A percentile compares a stretch with the other conserved stretches of the same genome.
Evolutionary conservation across 2,888 invertebrate genomes (phyloP).

Genomic region (Ichneumoninae sp.): DNA sequence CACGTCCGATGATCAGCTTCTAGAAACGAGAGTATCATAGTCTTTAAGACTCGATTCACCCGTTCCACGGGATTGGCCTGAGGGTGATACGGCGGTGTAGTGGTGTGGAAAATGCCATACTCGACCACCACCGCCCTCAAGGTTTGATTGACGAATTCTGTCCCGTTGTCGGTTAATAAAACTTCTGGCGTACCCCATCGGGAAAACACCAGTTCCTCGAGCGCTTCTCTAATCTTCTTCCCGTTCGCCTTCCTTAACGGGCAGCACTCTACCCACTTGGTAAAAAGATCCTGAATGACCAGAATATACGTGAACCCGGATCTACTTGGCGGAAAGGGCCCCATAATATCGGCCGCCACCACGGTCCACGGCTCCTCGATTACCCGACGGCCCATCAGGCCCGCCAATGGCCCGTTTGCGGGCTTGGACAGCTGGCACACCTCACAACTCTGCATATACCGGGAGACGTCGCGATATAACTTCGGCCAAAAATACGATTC

Average conservation of each 20-base stretch:
- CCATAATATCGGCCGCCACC: slow-evolving; percentile 67
- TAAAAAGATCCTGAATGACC: slow-evolving; percentile 69
- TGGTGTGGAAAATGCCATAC: too few relatives aligned
- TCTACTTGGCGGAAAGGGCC: slow-evolving; percentile 66
- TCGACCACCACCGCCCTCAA: too few relatives aligned
- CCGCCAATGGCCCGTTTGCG: slow-evolving; percentile 61
- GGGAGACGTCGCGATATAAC: slow-evolving; percentile 60
- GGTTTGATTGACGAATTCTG: slow-evolving; percentile 35
- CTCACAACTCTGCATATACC: slow-evolving; percentile 69
- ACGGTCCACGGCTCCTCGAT: slow-evolving; percentile 63
- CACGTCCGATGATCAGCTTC: slow-evolving; percentile 63
- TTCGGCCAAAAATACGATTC: slow-evolving; percentile 69
- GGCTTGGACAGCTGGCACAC: slow-evolving; percentile 69
- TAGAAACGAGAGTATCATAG: slow-evolving; percentile 46
- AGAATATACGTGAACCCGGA: slow-evolving; percentile 60
- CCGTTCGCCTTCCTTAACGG: slow-evolving; percentile 67
- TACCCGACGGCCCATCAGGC: slow-evolving; percentile 64
- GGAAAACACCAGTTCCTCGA: slow-evolving; percentile 63
- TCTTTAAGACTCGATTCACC: slow-evolving; percentile 32
- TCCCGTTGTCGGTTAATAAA: slow-evolving; percentile 71
- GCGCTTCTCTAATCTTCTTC: slow-evolving; percentile 31
- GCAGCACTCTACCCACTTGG: slow-evolving; percentile 60
- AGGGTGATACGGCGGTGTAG: too few relatives aligned
- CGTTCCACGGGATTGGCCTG: too few relatives aligned
- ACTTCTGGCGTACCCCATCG: slow-evolving; percentile 64